Evolutionary conservation across 1,140 invertebrate genomes (phyloP).

Genomic region (Macrosteles quadrilineatus): DNA sequence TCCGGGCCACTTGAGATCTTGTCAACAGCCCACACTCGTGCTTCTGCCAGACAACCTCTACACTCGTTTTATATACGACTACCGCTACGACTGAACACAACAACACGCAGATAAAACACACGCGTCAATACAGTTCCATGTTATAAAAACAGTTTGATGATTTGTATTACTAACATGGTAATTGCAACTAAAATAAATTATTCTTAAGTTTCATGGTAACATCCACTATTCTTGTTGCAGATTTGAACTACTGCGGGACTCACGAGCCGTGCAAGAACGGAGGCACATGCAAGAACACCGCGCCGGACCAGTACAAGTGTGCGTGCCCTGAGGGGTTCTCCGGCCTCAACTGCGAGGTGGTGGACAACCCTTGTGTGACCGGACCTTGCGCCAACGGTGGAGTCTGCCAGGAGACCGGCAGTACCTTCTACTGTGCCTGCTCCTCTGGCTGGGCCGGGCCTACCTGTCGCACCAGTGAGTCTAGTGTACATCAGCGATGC

Average conservation of each 20-base stretch:
- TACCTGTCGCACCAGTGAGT: conserved; percentile 71
- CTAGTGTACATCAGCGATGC: neutral
- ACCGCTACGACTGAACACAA: too few relatives aligned
- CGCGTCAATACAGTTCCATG: too few relatives aligned
- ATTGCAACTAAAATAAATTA: too few relatives aligned
- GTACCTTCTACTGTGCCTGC: conserved; percentile 76
- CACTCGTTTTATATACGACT: too few relatives aligned
- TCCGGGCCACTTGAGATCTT: too few relatives aligned
- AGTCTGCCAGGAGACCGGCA: conserved; percentile 62
- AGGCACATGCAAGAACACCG: conserved; percentile 93
- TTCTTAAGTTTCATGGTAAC: too few relatives aligned
- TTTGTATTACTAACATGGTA: too few relatives aligned
- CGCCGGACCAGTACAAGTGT: conserved; percentile 88
- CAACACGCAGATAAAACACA: too few relatives aligned
- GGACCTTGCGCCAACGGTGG: conserved; percentile 87
- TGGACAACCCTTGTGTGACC: conserved; percentile 88
- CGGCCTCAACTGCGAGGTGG: conserved; percentile 87
- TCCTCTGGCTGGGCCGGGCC: conserved; percentile 80
- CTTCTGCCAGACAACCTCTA: too few relatives aligned
- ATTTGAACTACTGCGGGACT: conserved; percentile 97
- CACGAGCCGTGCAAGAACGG: conserved; percentile 95
- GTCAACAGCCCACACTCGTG: too few relatives aligned
- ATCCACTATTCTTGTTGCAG: too few relatives aligned
- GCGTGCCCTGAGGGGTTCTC: conserved; percentile 89
- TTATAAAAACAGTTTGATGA: too few relatives aligned